Base-by-base conservation (phyloP, 2,113 vertebrate species). In the Rostratula benghalensis region DNA sequence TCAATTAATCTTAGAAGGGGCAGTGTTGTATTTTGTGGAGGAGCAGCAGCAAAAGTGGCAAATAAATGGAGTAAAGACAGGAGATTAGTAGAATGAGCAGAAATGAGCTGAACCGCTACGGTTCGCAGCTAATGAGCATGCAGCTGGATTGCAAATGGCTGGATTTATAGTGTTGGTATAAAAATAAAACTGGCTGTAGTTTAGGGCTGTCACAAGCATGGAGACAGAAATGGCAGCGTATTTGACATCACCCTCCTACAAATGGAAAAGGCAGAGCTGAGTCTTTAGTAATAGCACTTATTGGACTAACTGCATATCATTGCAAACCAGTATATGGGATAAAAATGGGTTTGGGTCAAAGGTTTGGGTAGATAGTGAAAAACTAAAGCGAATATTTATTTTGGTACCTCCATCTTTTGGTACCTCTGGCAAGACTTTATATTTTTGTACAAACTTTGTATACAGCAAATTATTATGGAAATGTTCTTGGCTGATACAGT, bases 1-100 rank as follows among this genome's bases (percentile, higher is more conserved):
- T 99, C 99, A 99, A 99, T 99, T 99, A 99, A 99, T 99, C 99
- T 98, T 99, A 98, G 99, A 99, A 99, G 98, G 99, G 98, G 98
- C 98, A 98, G 98, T 98, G 98, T 98, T 98, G 98, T 98, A 98
- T 98, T 99, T 99, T 99, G 99, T 98, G 98, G 98, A 98, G 98
- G 98, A 99, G 98, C 98, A 98, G 98, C 98, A 98, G 98, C 98
- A 98, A 98, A 98, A 98, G 98, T 98, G 98, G 98, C 97, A 97
- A 99, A 98, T 98, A 99, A 99, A 98, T 98, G 98, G 98, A 98
- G 98, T 98, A 98, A 98, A 99, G 98, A 98, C 98, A 98, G 98
- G 98, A 98, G 98, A 99, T 98, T 98, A 99, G 98, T 98, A 97
- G 97, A 98, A 99, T 98, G 98, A 98, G 98, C 97, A 99, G 98